Base-by-base conservation (phyloP, 1,140 invertebrate genomes). In the Uloborus diversus region DNA sequence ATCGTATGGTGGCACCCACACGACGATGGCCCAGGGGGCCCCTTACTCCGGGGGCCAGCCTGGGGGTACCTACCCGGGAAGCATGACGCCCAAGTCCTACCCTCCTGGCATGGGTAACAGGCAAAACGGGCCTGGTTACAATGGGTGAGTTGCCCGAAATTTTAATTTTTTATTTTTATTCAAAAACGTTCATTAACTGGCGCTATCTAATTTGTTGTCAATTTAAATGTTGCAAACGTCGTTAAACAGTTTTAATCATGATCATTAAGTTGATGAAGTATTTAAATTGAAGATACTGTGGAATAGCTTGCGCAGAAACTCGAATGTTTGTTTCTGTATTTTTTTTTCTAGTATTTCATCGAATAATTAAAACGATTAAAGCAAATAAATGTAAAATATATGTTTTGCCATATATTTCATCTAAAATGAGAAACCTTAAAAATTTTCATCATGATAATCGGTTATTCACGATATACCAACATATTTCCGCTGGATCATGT, bases 1-100 rank as follows among this genome's bases (percentile, higher is more conserved):
- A 4, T 80, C 84, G 59, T 86, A 81, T 33, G 86, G 83, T 32
- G 85, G 83, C 73, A 86, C 84, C 59, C 86, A 85, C 62, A 87
- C 85, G 84, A 85, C 84, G 27, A 85, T 83, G 62, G 84, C 84
- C 9, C 69, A 37, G 49, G 82, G 81, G 57, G 84, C 83, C 25
- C 84, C 84, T 32, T 83, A 81, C 53, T 81, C 56, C 35, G 81
- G 81, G 25, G 49, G 42, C 3, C n/a, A 17, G 2, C 69, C 57
- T 20, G 84, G 85, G 70, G 84, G 85, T 81, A 81, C 84, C 56
- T 83, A 73, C 37, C 84, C 85, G 57, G 83, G 85, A 30, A 71
- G 79, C 9, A 83, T 83, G 32, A 81, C 83, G 57, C 82, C 84
- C 53, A 79, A 82, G 53, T 25, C 81, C 59, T 80, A 76, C 66